Percentiles rank a stretch among this genome's conserved stretches.
Evolutionary conservation across 2,888 invertebrate genomes (phyloP).

Genomic region (Ypsolopha scabrella): DNA sequence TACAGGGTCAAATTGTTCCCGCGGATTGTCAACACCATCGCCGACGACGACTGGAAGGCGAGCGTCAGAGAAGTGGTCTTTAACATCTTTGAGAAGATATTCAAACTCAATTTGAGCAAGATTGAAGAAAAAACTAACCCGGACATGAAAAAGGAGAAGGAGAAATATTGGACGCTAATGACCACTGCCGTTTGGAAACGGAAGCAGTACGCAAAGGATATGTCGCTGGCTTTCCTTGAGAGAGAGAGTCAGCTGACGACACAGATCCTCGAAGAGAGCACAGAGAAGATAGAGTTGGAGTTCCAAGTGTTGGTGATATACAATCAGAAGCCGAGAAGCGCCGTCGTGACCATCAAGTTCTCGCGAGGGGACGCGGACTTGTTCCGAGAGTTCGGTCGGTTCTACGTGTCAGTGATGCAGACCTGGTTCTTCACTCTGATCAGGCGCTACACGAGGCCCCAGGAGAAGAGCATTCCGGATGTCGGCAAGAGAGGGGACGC

Average conservation of each 20-base stretch:
- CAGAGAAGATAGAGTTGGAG: constrained; percentile 18
- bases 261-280: constrained; percentile 24
- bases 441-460: constrained; percentile 6
- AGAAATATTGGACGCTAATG: constrained; percentile 23
- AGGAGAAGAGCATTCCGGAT: too few species aligned
- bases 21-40: constrained; percentile 20
- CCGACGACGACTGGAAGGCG: constrained; percentile 30
- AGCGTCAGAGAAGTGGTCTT: constrained; percentile 21
- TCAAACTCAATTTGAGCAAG: constrained; percentile 25
- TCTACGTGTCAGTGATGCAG: constrained; percentile 26
- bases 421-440: constrained; percentile 29
- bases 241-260: constrained; percentile 32
- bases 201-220: constrained; percentile 21
- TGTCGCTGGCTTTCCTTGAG: constrained; percentile 20
- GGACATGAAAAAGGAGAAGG: constrained; percentile 23
- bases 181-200: constrained; percentile 38
- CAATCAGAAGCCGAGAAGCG: constrained; percentile 19
- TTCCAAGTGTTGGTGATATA: constrained; percentile 28
- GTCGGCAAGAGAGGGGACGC: too few species aligned
- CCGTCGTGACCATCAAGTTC: constrained; percentile 16
- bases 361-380: constrained; percentile 17
- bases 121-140: constrained; percentile 22
- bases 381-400: constrained; percentile 37
- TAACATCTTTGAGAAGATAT: constrained; percentile 31
- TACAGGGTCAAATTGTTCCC: constrained; percentile 29